Evolutionary conservation across 2,113 vertebrate species (phyloP).

Genomic region (Oryctolagus cuniculus): DNA sequence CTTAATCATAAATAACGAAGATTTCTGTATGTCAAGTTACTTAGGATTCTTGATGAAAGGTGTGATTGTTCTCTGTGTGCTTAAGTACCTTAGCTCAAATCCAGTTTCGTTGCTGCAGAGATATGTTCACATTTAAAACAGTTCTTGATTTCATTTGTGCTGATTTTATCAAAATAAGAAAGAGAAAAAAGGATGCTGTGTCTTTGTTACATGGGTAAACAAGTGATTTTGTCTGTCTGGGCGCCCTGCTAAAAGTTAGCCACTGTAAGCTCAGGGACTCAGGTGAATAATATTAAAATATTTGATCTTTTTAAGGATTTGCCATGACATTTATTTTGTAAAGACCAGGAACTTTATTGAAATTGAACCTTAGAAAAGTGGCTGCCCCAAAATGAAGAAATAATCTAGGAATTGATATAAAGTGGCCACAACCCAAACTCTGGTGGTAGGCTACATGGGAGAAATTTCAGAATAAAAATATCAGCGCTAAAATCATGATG

Average conservation of each 20-base stretch:
- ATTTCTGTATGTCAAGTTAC: constrained; percentile 75
- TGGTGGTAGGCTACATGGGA: neutral
- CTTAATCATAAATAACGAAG: constrained; percentile 77
- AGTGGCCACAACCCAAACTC: constrained; percentile 25
- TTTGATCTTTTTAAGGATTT: constrained; percentile 59
- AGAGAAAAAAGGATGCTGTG: neutral
- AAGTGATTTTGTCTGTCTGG: constrained; percentile 12
- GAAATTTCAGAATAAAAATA: constrained; percentile 59
- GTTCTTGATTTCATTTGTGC: constrained; percentile 82
- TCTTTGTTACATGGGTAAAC: constrained; percentile 51
- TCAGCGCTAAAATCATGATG: constrained; percentile 13
- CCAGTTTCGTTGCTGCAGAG: constrained; percentile 72
- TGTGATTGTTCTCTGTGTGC: constrained; percentile 76
- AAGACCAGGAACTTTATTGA: constrained; percentile 65
- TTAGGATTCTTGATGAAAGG: constrained; percentile 66
- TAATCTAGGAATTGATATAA: neutral
- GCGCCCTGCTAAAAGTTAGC: neutral
- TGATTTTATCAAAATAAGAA: constrained; percentile 82
- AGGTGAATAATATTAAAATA: constrained; percentile 28
- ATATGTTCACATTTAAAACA: constrained; percentile 75
- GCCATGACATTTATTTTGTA: constrained; percentile 68
- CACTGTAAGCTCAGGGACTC: constrained; percentile 3
- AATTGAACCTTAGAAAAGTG: constrained; percentile 14
- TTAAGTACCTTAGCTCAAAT: constrained; percentile 78
- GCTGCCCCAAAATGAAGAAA: constrained; percentile 42